These are phyloP conservation scores for Ranitomeya imitator DNA, from an alignment of 2,113 vertebrate species.

Conservation along the genomic window DNA sequence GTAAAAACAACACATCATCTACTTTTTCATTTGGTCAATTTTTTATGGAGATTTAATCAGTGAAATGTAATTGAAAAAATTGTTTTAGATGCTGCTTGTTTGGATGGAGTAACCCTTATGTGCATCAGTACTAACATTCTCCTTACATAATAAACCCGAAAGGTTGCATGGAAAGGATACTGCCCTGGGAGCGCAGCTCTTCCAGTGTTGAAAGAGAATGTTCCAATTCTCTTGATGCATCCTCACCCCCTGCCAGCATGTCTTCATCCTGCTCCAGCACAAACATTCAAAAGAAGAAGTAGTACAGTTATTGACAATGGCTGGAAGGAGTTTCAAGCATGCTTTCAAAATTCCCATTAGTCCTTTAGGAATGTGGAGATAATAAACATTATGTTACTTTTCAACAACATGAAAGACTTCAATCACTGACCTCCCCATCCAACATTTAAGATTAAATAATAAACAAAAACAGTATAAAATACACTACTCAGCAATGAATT, in stretches of 20 bases:
- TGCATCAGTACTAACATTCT: background rate
- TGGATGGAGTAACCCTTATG: background rate
- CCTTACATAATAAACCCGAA: background rate
- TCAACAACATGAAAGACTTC: conserved; percentile 1
- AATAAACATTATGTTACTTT: background rate
- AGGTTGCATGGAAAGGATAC: conserved; percentile 75
- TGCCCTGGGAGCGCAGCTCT: conserved; percentile 71
- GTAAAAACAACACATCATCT: no score
- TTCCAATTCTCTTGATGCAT: conserved; percentile 73
- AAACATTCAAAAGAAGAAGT: conserved; percentile 59
- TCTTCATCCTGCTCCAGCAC: conserved; percentile 73
- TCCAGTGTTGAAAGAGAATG: conserved; percentile 71
- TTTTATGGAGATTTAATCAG: background rate
- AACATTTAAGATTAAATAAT: background rate
- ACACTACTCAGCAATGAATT: background rate
- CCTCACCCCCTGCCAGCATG: conserved; percentile 76
- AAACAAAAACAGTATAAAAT: background rate
- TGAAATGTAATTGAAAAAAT: background rate
- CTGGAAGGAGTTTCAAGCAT: background rate
- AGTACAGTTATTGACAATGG: conserved; percentile 47
- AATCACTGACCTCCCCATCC: background rate
- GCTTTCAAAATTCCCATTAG: background rate
- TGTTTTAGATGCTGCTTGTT: background rate
- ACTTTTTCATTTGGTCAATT: background rate
- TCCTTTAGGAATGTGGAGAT: background rate